These are phyloP conservation scores for Pseudopleuronectes americanus DNA, from an alignment of 2,797 vertebrate species.

Conservation along the genomic window DNA sequence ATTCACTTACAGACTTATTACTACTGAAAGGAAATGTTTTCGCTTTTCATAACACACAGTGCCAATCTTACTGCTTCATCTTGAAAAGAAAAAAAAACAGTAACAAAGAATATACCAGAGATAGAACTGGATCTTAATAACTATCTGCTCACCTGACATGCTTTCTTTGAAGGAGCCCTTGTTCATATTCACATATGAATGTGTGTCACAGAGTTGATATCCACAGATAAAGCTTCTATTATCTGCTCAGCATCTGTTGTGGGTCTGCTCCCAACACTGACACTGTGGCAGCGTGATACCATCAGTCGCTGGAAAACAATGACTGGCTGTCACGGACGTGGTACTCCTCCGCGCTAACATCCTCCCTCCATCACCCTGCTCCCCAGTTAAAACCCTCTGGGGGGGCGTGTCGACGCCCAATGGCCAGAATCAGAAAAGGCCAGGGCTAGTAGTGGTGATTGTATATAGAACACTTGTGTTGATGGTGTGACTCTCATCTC, in stretches of 20 bases:
- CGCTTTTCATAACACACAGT: constrained; percentile 2
- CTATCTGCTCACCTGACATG: constrained; percentile 59
- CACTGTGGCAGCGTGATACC: constrained; percentile 66
- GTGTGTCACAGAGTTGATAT: constrained; percentile 28
- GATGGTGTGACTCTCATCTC: background rate
- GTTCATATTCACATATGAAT: constrained; percentile 42
- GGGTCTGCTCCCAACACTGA: constrained; percentile 64
- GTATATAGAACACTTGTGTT: constrained; percentile 23
- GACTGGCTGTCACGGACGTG: constrained; percentile 68
- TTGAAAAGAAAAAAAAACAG: background rate
- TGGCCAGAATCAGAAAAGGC: constrained; percentile 15
- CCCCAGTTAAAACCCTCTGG: constrained; percentile 2
- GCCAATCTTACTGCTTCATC: constrained; percentile 11
- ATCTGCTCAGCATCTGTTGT: constrained; percentile 67
- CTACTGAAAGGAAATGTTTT: constrained; percentile 19
- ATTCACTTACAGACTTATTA: constrained; percentile 11
- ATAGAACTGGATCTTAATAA: constrained; percentile 32
- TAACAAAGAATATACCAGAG: constrained; percentile 6
- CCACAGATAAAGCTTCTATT: constrained; percentile 60
- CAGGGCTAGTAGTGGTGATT: constrained; percentile 20
- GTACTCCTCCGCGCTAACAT: constrained; percentile 45
- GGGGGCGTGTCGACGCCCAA: constrained; percentile 18
- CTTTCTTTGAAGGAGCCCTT: constrained; percentile 35
- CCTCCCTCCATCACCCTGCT: constrained; percentile 50
- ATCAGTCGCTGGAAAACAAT: constrained; percentile 68